These are phyloP conservation scores for Fistularia tabacaria DNA, from an alignment of 2,797 vertebrate species.

Conservation along the genomic window DNA sequence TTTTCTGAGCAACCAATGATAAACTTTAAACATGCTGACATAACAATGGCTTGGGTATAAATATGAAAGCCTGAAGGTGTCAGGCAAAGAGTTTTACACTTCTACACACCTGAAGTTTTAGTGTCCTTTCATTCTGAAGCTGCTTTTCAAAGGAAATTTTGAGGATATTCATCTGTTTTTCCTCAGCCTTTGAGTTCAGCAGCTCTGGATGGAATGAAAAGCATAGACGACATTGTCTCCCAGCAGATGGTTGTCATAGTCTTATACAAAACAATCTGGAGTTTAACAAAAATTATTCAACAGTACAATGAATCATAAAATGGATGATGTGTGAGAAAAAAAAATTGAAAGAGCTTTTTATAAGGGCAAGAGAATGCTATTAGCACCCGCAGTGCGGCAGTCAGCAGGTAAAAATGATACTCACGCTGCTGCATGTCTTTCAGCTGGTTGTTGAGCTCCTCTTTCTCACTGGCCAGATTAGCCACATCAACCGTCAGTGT, in stretches of 20 bases:
- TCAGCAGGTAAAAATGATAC: constrained; percentile 41
- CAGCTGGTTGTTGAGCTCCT: constrained; percentile 93
- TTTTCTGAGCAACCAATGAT: constrained; percentile 36
- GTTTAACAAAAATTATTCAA: too few species aligned
- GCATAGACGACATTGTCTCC: constrained; percentile 9
- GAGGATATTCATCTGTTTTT: constrained; percentile 71
- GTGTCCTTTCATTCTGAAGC: constrained; percentile 86
- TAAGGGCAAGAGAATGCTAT: neutral
- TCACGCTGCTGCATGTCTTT: constrained; percentile 89
- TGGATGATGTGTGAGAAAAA: too few species aligned
- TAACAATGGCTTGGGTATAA: constrained; percentile 9
- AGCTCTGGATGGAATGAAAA: constrained; percentile 73
- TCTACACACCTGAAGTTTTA: constrained; percentile 89
- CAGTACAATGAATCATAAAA: too few species aligned
- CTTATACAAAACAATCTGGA: neutral
- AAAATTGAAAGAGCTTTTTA: too few species aligned
- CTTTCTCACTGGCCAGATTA: constrained; percentile 93
- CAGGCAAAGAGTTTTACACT: neutral
- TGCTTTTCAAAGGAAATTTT: constrained; percentile 86
- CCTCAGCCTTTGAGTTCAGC: constrained; percentile 78
- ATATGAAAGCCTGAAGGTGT: neutral
- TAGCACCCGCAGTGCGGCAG: too few species aligned
- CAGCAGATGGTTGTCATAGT: neutral
- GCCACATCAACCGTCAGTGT: constrained; percentile 92
- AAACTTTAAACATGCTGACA: constrained; percentile 12